Base-by-base conservation (phyloP, 1,140 invertebrate species). In the Lepidotrigona ventralis region DNA sequence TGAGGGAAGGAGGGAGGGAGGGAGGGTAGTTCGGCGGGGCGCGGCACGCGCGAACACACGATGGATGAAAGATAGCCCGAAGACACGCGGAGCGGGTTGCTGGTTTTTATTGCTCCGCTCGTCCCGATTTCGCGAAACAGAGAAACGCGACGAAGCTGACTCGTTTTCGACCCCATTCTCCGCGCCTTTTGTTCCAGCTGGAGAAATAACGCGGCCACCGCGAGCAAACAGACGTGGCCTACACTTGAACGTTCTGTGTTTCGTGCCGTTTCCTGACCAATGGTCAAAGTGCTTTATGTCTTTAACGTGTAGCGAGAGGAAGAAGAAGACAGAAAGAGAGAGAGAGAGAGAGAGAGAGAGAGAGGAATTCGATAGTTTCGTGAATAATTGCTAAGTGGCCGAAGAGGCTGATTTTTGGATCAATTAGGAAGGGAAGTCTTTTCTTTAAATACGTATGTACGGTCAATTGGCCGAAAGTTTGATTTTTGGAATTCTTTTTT, bases 151-250 rank as follows among this genome's bases (percentile, higher is more conserved):
- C 21, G n/a, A 68, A 53, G 56, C 79, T 80, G 56, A 51, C 51
- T 53, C 79, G 69, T 60, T 46, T 46, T 46, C 58, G 58, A 23
- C 19, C 68, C 68, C 69, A 26, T 80, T 80, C 72, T 29, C 77
- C 69, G 14, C 51, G 33, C 51, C 72, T 81, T 81, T 75, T 81
- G 80, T 81, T 19, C 69, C 26, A 71, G 60, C n/a, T 39, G 54
- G 26, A 66, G 63, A 54, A 75, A 75, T 81, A 81, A 81, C 54
- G 51, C 63, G 17, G 46, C 46, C 53, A n/a, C 46, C 53, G 19
- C 64, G 63, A 66, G 71, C 39, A 80, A 66, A 66, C 60, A 74
- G 79, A 66, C 19, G 26, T 58, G 79, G 56, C 21, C 26, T 56
- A 5, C 46, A 23, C 39, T 60, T 11, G 58, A 60, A 4, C 58